These are phyloP conservation scores for Rousettus leschenaultii DNA, from an alignment of 2,113 vertebrate species.

Conservation along the genomic window DNA sequence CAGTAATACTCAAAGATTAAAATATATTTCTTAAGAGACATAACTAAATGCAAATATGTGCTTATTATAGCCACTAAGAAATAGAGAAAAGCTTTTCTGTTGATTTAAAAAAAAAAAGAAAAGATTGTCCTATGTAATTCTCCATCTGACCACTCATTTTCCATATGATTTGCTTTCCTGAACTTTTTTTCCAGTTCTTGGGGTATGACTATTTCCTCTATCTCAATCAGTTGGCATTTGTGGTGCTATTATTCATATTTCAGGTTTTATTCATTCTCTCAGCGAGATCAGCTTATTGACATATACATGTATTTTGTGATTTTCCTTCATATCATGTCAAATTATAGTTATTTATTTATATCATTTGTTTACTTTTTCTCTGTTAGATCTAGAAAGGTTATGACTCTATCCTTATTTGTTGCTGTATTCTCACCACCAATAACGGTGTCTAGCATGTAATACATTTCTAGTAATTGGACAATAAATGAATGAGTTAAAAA, in stretches of 20 bases:
- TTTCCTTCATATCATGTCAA: not conserved
- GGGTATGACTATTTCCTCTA: not conserved
- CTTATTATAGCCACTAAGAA: not conserved
- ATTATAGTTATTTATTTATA: not conserved
- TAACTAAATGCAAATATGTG: not conserved
- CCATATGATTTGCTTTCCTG: not conserved
- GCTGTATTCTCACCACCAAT: not conserved
- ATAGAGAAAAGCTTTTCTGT: not conserved
- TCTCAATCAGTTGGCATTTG: not conserved
- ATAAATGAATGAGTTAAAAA: not conserved
- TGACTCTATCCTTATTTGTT: not conserved
- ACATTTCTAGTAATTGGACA: not conserved
- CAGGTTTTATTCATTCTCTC: not conserved
- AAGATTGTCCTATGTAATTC: not conserved
- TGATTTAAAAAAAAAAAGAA: not conserved
- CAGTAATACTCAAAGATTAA: not conserved
- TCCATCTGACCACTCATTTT: not conserved
- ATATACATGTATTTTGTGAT: not conserved
- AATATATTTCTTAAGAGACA: not conserved
- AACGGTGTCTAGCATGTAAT: not conserved
- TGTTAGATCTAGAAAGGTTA: not conserved
- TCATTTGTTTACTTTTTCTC: not conserved
- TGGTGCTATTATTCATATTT: not conserved
- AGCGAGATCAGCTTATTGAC: not conserved
- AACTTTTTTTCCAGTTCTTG: not conserved